Conservation (phyloP, 2,113 vertebrate genomes). For the Albula glossodonta region DNA sequence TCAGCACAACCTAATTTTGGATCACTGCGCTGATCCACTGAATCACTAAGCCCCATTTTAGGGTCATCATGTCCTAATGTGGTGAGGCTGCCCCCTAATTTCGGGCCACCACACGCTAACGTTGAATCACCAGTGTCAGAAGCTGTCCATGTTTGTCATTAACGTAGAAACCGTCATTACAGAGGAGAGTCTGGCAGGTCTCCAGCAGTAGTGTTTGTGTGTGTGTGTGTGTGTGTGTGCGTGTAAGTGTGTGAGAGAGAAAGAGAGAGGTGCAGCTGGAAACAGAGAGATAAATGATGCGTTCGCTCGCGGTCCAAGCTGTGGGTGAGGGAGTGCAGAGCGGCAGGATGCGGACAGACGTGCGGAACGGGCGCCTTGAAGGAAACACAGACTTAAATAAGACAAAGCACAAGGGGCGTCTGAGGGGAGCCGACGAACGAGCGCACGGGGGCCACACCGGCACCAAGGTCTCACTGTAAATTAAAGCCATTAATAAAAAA, state of each 20-base stretch:
- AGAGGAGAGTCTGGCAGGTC: background rate
- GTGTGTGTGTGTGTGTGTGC: background rate
- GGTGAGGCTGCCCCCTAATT: background rate
- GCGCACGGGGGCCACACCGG: slow-evolving; percentile 59
- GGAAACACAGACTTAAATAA: slow-evolving; percentile 69
- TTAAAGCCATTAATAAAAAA: slow-evolving; percentile 91
- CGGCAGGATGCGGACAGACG: slow-evolving; percentile 33
- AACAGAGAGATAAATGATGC: slow-evolving; percentile 16
- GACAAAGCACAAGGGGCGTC: slow-evolving; percentile 66
- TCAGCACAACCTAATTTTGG: background rate
- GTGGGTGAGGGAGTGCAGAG: slow-evolving; percentile 20
- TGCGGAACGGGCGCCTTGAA: slow-evolving; percentile 53
- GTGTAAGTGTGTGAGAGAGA: background rate
- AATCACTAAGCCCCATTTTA: background rate
- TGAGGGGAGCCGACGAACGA: background rate
- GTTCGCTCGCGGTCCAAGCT: background rate
- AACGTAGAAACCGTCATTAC: background rate
- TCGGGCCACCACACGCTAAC: background rate
- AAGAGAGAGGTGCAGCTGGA: background rate
- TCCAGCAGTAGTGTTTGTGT: background rate
- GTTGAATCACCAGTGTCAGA: background rate
- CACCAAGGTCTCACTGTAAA: slow-evolving; percentile 79
- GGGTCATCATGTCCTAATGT: background rate
- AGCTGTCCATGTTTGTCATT: too few relatives aligned
- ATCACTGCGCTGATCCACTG: background rate